A percentile compares a stretch with the other conserved stretches of the same genome.
These are phyloP conservation scores for Pseudachorutes palmiensis DNA, from an alignment of 1,140 invertebrate genomes.

Conservation along the genomic window DNA sequence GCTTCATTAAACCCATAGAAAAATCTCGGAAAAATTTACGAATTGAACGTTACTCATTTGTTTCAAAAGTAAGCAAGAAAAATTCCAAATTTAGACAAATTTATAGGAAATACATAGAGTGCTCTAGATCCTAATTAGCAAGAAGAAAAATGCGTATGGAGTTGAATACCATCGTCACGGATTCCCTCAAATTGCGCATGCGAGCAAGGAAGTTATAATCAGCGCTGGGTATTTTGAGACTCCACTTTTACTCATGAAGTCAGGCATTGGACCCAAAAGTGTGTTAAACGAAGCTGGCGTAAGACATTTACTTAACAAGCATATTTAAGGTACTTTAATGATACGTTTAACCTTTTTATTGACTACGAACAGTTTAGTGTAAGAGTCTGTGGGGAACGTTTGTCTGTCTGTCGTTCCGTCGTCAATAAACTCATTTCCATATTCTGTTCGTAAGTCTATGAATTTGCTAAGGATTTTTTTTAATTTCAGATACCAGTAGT, in stretches of 20 bases:
- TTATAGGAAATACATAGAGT: too few species aligned
- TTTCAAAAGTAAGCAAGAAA: too few species aligned
- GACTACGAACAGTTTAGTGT: too few species aligned
- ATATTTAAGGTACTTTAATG: not conserved
- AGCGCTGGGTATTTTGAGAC: not conserved
- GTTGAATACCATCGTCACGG: not conserved
- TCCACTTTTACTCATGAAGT: not conserved
- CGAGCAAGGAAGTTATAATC: not conserved
- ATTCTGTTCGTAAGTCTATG: too few species aligned
- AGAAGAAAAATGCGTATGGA: not conserved
- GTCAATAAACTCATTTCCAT: too few species aligned
- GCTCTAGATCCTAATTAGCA: not conserved
- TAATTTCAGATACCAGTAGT: not conserved
- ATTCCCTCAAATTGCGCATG: not conserved
- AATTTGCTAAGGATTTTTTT: too few species aligned
- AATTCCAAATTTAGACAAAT: too few species aligned
- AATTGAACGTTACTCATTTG: too few species aligned
- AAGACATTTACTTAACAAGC: not conserved
- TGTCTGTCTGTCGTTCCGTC: too few species aligned
- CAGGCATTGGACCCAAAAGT: not conserved
- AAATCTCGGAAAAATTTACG: too few species aligned
- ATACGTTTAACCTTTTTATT: not conserved
- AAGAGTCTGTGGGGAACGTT: too few species aligned
- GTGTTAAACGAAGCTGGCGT: not conserved
- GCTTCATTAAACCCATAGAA: too few species aligned